Conservation (phyloP, 2,888 invertebrate genomes). For the Neuroscelio doddi region DNA sequence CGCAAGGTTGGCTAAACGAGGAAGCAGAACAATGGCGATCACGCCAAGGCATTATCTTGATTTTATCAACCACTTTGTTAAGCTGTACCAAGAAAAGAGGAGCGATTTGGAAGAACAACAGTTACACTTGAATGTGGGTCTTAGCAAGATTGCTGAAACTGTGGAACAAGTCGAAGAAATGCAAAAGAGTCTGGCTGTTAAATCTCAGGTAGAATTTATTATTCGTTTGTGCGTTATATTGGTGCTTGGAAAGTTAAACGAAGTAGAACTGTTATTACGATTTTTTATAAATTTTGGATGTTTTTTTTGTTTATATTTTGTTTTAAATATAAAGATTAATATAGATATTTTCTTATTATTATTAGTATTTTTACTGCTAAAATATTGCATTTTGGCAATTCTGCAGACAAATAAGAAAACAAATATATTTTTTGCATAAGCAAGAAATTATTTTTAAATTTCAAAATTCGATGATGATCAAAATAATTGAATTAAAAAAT, state of each 20-base stretch:
- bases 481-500: no score
- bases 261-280: no score
- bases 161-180: conserved; percentile 99
- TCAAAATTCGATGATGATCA: no score
- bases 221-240: no score
- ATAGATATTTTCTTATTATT: no score
- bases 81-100: conserved; percentile 96
- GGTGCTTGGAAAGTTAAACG: no score
- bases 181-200: conserved; percentile 98
- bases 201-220: conserved; percentile 85
- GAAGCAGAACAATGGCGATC: conserved; percentile 96
- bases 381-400: no score
- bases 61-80: conserved; percentile 99
- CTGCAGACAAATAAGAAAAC: no score
- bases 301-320: conserved; percentile 10
- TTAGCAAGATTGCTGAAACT: conserved; percentile 99
- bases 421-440: no score
- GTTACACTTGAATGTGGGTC: conserved; percentile 97
- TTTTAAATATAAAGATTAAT: conserved; percentile 7
- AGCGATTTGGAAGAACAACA: conserved; percentile 99
- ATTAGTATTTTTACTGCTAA: no score
- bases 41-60: conserved; percentile 98
- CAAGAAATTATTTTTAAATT: no score
- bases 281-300: no score
- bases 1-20: conserved; percentile 91